phyloP scores from a whole-genome alignment of 2,797 vertebrate genomes.

The Pteronotus mesoamericanus region DNA sequence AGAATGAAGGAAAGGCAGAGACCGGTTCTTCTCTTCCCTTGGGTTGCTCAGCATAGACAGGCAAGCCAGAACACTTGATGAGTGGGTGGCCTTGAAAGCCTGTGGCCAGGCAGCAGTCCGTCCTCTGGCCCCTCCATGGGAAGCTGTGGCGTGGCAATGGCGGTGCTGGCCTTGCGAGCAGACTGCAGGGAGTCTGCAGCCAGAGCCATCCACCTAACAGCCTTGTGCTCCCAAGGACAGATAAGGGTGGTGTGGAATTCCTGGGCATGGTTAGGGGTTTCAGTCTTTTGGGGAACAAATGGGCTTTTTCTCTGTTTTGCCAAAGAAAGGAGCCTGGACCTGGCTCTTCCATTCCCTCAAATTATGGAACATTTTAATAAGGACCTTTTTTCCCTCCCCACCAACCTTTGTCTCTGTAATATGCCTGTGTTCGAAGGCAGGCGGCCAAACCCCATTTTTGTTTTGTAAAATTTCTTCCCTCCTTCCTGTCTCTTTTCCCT shows the following conservation, averaged over 20 bases:
- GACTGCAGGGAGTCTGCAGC: neutral
- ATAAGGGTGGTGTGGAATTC: neutral
- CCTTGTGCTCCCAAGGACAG: neutral
- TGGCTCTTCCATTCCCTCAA: no score
- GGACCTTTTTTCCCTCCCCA: no score
- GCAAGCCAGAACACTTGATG: neutral
- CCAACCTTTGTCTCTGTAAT: no score
- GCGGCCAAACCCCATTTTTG: neutral
- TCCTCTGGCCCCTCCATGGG: neutral
- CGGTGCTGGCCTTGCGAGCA: neutral
- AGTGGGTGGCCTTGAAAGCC: neutral
- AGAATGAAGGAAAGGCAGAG: neutral
- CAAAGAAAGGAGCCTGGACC: neutral
- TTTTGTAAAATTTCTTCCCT: neutral
- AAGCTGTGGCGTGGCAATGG: no score
- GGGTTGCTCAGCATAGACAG: neutral
- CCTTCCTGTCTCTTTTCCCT: neutral
- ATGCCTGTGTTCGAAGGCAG: neutral
- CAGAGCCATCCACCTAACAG: no score
- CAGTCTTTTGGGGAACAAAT: neutral
- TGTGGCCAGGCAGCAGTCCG: neutral
- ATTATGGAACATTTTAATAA: no score
- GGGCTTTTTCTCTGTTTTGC: neutral
- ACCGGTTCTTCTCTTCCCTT: neutral
- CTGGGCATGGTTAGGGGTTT: neutral